Evolutionary conservation across 1,140 invertebrate species (phyloP), one percentile per base, ranked within the genome.

Genomic region (Drosophila leontia): DNA sequence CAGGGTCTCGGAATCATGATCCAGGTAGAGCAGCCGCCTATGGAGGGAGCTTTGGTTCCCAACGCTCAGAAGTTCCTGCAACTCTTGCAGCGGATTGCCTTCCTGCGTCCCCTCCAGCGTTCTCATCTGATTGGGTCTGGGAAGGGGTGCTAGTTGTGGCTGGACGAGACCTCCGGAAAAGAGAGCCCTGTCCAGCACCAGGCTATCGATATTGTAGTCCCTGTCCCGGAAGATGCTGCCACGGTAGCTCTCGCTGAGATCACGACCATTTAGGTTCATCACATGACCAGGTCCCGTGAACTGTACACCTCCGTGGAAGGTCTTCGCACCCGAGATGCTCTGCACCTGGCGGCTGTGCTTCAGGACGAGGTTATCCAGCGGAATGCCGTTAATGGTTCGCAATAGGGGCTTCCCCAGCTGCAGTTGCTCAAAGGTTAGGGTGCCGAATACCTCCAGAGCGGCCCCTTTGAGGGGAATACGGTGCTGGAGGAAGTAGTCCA

Each of bases 171-270:
- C 88, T 3, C 47, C 68, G 12, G 75, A 26, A 42, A 92, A 92
- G 39, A 39, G 51, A 0, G 76, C 91, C 7, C 37, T 51, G 37
- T 91, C 85, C 5, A 92, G 69, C 1, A 76, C 44, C 32, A 92
- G 69, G 17, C 85, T 90, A 57, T 92, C 91, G 7, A 92, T 92
- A 26, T 77, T 86, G 42, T 92, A 92, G 35, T 87, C 76, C 1
- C 34, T 70, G 63, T 91, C 63, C 7, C 67, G 76, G 34, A 91
- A 87, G 26, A 92, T 87, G 53, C 61, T 91, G 35, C 72, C 64
- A 23, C 80, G 71, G 45, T 84, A 92, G 29, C 76, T 78, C 23
- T 92, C 91, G 59, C 78, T 78, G 4, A 92, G 51, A 42, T 91
- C 82, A 1, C 26, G 47, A 0, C 80, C 87, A 70, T 92, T 92